phyloP scores from a whole-genome alignment of 2,797 vertebrate genomes.

The Erethizon dorsatum region DNA sequence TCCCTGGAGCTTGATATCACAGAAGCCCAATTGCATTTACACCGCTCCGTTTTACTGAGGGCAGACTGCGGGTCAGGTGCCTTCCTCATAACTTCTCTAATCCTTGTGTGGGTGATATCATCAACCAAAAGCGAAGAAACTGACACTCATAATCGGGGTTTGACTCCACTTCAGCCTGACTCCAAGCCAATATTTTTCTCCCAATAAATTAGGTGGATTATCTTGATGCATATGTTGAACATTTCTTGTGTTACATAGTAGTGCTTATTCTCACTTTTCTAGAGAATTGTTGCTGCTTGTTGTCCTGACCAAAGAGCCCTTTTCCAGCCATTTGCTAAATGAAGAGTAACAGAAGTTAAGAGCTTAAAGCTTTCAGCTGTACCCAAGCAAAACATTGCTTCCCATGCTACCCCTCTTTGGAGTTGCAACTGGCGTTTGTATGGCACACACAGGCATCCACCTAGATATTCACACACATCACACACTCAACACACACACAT shows the following conservation, averaged over 20 bases:
- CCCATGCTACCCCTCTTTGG: rapidly evolving
- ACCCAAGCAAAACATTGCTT: neutral
- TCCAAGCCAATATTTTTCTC: neutral
- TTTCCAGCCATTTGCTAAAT: neutral
- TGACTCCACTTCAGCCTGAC: neutral
- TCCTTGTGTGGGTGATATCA: neutral
- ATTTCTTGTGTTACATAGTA: neutral
- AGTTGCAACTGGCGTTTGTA: neutral
- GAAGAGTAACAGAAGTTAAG: neutral
- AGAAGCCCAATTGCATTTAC: neutral
- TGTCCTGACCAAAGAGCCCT: neutral
- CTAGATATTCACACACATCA: neutral
- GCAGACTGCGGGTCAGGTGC: neutral
- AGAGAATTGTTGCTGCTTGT: neutral
- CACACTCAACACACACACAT: neutral
- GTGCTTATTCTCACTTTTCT: neutral
- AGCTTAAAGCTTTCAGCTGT: neutral
- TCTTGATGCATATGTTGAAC: neutral
- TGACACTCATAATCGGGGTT: rapidly evolving
- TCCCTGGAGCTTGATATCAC: neutral
- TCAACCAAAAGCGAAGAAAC: neutral
- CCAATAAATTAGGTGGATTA: neutral
- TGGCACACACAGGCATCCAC: neutral
- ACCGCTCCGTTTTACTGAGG: neutral
- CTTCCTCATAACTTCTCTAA: neutral